phyloP scores from a whole-genome alignment of 2,888 invertebrate species.

The Elgonia sp. region DNA sequence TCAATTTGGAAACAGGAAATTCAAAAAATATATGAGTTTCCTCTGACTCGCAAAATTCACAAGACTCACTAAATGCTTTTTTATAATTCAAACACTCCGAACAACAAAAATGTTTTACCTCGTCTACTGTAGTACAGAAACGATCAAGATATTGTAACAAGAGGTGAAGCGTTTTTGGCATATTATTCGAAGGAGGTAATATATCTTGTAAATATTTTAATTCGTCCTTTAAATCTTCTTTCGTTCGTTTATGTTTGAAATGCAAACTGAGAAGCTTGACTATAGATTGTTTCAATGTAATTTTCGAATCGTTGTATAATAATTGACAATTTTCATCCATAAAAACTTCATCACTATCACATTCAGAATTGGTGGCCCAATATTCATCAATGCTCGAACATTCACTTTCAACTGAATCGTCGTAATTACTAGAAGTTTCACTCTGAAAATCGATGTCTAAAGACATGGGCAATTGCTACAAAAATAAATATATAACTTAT shows the following conservation, averaged over 20 bases:
- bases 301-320: not conserved
- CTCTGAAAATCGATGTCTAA: slow-evolving; percentile 8
- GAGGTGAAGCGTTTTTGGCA: slow-evolving; percentile 6
- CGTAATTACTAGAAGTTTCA: slow-evolving; percentile 13
- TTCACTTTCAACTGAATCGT: slow-evolving; percentile 1
- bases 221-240: slow-evolving; percentile 45
- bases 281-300: slow-evolving; percentile 32
- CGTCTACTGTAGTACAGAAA: not conserved
- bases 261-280: not conserved
- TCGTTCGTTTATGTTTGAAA: slow-evolving; percentile 32
- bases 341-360: slow-evolving; percentile 6
- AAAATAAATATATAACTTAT: slow-evolving; percentile 5
- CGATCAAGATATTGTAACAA: slow-evolving; percentile 33
- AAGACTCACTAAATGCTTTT: not conserved
- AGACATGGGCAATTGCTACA: slow-evolving; percentile 11
- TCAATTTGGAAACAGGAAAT: slow-evolving; percentile 7
- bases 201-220: slow-evolving; percentile 15
- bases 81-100: slow-evolving; percentile 25
- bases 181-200: slow-evolving; percentile 25
- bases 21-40: slow-evolving; percentile 13
- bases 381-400: not conserved
- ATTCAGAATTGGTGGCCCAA: not conserved
- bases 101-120: slow-evolving; percentile 19
- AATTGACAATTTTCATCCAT: not conserved
- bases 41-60: not conserved